Base-by-base conservation (phyloP, 2,797 vertebrate genomes). In the Coranthus polyacanthus region DNA sequence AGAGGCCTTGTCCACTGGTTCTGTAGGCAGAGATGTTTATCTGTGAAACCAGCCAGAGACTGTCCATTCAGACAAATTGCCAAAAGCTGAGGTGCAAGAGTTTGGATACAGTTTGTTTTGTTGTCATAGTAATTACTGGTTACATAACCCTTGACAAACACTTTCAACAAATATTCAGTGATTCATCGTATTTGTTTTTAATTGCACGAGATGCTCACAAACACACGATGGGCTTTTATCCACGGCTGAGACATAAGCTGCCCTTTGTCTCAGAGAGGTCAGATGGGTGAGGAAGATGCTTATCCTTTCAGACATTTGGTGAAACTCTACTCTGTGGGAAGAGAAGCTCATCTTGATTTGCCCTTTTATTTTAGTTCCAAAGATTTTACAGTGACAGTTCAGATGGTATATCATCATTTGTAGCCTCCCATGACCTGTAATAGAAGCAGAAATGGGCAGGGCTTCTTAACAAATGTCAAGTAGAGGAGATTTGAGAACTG, bases 51-150 rank as follows among this genome's bases (percentile, higher is more conserved):
- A 49, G 39, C 10, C 18, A 32, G 37, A 37, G 13, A 42, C 12
- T 12, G 39, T 52, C 75, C 52, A 18, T 62, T 68, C 22, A 62
- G 10, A 56, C 37, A 34, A 4, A 47, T 42, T 56, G 49, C 59
- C 44, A 73, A 49, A 59, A 39, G 46, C 47, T 54, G 64, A 72
- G 58, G 59, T 72, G 67, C 54, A 59, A 54, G 44, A 43, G 20
- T 49, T 22, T 54, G 50, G 63, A 62, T 45, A 38, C 12, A 71
- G 69, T 86, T 60, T 82, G 76, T 80, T 81, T 49, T 84, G 82
- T 84, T 87, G 77, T 76, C 77, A 84, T 84, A 53, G 82, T 56
- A 76, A 72, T 62, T 29, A 46, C 51, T 53, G 61, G 49, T 85
- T 72, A 68, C 55, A 50, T 70, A 79, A 84, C 39, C 41, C 24